These are phyloP conservation scores for Gallinago media DNA, from an alignment of 2,113 vertebrate genomes.

Conservation along the genomic window DNA sequence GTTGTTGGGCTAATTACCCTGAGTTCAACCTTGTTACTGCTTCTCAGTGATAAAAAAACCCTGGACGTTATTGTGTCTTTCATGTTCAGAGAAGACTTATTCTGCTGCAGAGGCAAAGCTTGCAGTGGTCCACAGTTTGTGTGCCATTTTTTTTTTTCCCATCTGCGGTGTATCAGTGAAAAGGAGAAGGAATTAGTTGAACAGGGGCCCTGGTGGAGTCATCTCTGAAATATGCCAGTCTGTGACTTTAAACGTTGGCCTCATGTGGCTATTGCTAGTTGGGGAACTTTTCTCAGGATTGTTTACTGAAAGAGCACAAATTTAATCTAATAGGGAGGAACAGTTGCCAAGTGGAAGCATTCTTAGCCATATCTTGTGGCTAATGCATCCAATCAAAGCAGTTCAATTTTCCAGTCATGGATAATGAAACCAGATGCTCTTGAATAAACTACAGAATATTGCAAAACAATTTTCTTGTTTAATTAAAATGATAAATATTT, in stretches of 20 bases:
- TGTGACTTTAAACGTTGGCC: neutral
- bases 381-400: conserved; percentile 6
- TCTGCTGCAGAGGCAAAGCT: neutral
- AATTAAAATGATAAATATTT: conserved; percentile 45
- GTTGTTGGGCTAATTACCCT: neutral
- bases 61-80: neutral
- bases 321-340: neutral
- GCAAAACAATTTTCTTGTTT: conserved; percentile 39
- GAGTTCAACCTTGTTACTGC: neutral
- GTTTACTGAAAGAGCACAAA: conserved; percentile 31
- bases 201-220: neutral
- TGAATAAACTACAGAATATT: conserved; percentile 31
- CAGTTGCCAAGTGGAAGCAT: conserved; percentile 31
- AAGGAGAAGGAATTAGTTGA: neutral
- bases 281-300: neutral
- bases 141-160: neutral
- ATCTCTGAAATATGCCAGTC: neutral
- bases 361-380: conserved; percentile 25
- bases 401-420: neutral
- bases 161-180: neutral
- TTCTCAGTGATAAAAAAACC: accelerated
- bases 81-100: neutral
- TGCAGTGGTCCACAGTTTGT: neutral
- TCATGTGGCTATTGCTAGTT: neutral
- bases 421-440: conserved; percentile 53